Conservation (phyloP, 2,797 vertebrate species). For the Coracias cyanogaster region DNA sequence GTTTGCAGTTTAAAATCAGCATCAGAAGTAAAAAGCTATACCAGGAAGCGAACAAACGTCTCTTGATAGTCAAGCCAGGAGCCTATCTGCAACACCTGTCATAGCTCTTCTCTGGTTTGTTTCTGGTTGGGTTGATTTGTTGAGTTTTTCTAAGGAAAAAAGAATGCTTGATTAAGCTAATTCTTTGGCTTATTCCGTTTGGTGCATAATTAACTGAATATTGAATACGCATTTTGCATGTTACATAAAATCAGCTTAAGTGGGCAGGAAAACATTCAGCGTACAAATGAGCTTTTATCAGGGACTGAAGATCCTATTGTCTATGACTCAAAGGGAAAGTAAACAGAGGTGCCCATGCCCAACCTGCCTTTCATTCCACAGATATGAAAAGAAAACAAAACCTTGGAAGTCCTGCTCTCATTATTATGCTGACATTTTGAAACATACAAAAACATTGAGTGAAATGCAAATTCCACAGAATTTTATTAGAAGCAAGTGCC, state of each 20-base stretch:
- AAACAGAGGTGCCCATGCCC: background rate
- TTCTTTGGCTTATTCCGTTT: constrained; percentile 5
- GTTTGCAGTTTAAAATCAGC: background rate
- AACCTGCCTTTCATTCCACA: constrained; percentile 10
- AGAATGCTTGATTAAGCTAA: constrained; percentile 4
- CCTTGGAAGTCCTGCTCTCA: background rate
- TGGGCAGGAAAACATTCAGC: constrained; percentile 9
- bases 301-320: constrained; percentile 8
- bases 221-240: background rate
- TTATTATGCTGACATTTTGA: constrained; percentile 61
- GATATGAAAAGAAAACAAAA: constrained; percentile 23
- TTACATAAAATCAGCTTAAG: constrained; percentile 13
- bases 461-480: constrained; percentile 64
- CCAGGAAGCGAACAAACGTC: background rate
- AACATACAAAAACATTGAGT: background rate
- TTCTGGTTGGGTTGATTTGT: background rate
- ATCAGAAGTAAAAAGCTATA: background rate
- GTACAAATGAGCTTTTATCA: constrained; percentile 18
- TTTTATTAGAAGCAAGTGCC: constrained; percentile 26
- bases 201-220: constrained; percentile 11
- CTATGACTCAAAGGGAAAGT: background rate
- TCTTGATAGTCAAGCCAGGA: background rate
- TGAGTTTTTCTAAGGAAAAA: background rate
- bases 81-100: background rate
- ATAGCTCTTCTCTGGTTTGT: background rate